A percentile compares a stretch with the other conserved stretches of the same genome.
Conservation (phyloP, 2,888 invertebrate species). For the Automeris io region DNA sequence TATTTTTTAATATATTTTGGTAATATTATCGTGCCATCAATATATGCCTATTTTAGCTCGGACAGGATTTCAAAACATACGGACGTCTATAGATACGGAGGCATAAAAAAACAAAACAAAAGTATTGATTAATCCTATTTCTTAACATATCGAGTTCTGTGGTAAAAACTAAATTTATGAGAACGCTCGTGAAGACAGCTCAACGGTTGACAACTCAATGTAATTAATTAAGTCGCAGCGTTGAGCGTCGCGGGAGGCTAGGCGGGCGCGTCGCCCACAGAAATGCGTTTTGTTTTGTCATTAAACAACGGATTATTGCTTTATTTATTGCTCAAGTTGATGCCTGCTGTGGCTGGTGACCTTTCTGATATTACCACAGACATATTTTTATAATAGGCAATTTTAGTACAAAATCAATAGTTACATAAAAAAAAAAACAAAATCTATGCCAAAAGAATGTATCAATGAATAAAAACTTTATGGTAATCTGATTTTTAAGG, state of each 20-base stretch:
- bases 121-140: too few species aligned
- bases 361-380: neutral
- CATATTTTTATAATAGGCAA: neutral
- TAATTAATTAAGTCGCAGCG: constrained; percentile 49
- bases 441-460: too few species aligned
- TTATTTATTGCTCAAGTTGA: constrained; percentile 5
- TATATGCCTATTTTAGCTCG: too few species aligned
- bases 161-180: constrained; percentile 39
- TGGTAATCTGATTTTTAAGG: too few species aligned
- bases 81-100: too few species aligned
- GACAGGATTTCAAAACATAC: too few species aligned
- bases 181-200: constrained; percentile 34
- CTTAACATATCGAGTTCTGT: constrained; percentile 16
- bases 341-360: neutral
- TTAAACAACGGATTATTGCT: constrained; percentile 18
- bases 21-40: too few species aligned
- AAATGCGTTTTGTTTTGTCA: constrained; percentile 28
- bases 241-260: constrained; percentile 7
- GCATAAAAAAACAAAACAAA: too few species aligned
- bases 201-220: constrained; percentile 45
- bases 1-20: too few species aligned
- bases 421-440: too few species aligned
- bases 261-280: constrained; percentile 4
- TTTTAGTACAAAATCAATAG: too few species aligned
- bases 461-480: too few species aligned